Percentiles rank a stretch among this genome's conserved stretches.
Evolutionary conservation across 2,113 vertebrate genomes (phyloP).

Genomic region (Ursus arctos): DNA sequence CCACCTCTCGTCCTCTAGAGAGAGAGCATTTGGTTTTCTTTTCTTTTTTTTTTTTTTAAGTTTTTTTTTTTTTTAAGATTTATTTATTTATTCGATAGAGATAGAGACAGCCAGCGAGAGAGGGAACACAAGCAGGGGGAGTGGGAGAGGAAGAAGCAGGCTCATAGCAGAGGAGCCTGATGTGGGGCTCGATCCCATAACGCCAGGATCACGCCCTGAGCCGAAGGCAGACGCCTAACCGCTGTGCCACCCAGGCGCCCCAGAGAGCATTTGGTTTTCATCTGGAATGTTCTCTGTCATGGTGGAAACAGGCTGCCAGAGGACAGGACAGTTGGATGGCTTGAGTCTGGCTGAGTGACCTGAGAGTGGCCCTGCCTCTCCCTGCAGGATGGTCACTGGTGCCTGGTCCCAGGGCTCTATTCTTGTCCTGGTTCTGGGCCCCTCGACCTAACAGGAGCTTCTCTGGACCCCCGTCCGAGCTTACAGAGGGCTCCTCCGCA

Average conservation of each 20-base stretch:
- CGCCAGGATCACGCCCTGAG: no score
- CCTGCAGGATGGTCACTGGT: not conserved
- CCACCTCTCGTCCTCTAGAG: not conserved
- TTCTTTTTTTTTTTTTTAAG: no score
- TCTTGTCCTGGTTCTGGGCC: not conserved
- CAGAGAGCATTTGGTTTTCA: not conserved
- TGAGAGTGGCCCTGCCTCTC: not conserved
- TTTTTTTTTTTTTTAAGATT: no score
- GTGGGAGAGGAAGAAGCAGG: no score
- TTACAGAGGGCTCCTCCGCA: not conserved
- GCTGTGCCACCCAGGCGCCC: no score
- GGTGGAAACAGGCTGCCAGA: not conserved
- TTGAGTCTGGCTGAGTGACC: not conserved
- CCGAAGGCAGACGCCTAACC: no score
- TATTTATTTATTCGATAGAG: no score
- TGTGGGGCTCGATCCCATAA: no score
- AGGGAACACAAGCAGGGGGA: no score
- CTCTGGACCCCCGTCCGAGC: not conserved
- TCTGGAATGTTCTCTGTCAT: not conserved
- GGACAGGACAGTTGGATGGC: not conserved
- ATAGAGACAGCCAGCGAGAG: no score
- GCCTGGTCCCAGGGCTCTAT: not conserved
- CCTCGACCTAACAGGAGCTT: not conserved
- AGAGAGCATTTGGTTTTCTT: not conserved
- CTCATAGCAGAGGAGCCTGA: no score